phyloP scores from a whole-genome alignment of 2,888 invertebrate genomes.

The Drosophila phalerata region DNA sequence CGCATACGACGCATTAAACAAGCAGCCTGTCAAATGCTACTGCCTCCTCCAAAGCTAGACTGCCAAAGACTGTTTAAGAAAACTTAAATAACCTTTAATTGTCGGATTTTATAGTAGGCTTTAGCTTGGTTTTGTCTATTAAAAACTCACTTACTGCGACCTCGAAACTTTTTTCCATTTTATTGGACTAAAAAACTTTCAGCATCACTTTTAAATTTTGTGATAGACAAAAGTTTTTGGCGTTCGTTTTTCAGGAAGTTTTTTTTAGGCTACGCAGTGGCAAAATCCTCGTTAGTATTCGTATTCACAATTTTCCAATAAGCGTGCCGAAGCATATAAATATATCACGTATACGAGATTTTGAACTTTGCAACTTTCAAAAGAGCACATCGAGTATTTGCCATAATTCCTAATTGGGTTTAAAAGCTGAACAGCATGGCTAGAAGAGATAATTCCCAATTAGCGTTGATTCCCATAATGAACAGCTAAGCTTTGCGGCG shows the following conservation, averaged over 20 bases:
- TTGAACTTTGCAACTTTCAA: constrained; percentile 12
- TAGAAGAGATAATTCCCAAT: constrained; percentile 33
- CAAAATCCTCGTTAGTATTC: not conserved
- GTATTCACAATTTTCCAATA: constrained; percentile 2
- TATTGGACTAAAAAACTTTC: constrained; percentile 31
- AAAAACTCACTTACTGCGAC: constrained; percentile 43
- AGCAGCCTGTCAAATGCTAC: constrained; percentile 19
- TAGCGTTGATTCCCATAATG: constrained; percentile 31
- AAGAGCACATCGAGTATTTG: not conserved
- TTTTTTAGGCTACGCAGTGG: not conserved
- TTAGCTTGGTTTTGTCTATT: constrained; percentile 47
- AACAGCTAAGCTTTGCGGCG: constrained; percentile 10
- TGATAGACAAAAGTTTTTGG: constrained; percentile 37
- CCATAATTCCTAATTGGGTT: constrained; percentile 42
- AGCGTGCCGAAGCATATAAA: constrained; percentile 26
- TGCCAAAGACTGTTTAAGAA: constrained; percentile 24
- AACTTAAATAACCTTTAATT: constrained; percentile 72
- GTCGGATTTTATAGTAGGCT: constrained; percentile 43
- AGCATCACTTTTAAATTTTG: constrained; percentile 19
- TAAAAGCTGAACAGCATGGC: constrained; percentile 3
- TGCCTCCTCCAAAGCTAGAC: constrained; percentile 2
- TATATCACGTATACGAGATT: constrained; percentile 19
- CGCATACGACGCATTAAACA: constrained; percentile 49
- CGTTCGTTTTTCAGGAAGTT: constrained; percentile 2
- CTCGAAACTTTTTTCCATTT: constrained; percentile 32